A percentile compares a stretch with the other conserved stretches of the same genome.
These are phyloP conservation scores for Myanophis thanlyinensis DNA, from an alignment of 2,113 vertebrate species.

Conservation along the genomic window DNA sequence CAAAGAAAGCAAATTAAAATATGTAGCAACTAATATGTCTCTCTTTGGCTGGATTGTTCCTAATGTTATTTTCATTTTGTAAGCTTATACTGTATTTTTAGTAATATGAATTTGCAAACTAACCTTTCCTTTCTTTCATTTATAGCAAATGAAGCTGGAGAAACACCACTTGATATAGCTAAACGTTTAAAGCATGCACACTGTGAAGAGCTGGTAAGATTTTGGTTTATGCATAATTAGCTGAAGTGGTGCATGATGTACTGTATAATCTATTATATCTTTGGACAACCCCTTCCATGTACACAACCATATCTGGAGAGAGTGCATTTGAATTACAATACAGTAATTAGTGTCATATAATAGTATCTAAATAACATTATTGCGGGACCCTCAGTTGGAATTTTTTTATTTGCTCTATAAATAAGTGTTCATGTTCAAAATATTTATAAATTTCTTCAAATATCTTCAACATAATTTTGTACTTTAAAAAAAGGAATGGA, in stretches of 20 bases:
- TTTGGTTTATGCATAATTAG: neutral
- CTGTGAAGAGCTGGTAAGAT: conserved; percentile 93
- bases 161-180: conserved; percentile 88
- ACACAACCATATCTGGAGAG: neutral
- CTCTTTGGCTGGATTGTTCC: neutral
- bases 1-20: neutral
- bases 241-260: neutral
- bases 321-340: neutral
- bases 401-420: conserved; percentile 9
- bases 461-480: neutral
- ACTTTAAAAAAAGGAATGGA: neutral
- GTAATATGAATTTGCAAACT: neutral
- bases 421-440: neutral
- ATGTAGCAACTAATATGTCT: neutral
- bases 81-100: neutral
- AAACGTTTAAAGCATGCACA: conserved; percentile 83
- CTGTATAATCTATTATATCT: neutral
- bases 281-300: neutral
- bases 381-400: neutral
- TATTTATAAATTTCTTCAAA: neutral
- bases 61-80: neutral
- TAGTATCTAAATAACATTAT: neutral
- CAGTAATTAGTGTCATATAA: neutral
- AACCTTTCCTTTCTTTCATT: conserved; percentile 43
- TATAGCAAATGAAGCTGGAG: conserved; percentile 89